These are phyloP conservation scores for Caprella mutica DNA, from an alignment of 2,888 invertebrate genomes.

Conservation along the genomic window DNA sequence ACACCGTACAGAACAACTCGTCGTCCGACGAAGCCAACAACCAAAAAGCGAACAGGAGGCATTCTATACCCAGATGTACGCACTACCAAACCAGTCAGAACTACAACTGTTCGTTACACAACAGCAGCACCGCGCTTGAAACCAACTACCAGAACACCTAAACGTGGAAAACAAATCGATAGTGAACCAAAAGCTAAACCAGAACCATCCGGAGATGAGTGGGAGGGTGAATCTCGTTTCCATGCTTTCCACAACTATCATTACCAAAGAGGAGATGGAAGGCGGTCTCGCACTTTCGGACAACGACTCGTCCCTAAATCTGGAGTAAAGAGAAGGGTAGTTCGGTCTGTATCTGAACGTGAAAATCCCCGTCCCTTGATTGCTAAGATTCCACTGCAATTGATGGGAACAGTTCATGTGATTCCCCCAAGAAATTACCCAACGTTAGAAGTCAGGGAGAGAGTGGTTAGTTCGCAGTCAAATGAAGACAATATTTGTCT, in stretches of 20 bases:
- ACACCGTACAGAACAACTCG: no score
- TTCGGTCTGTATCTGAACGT: background rate
- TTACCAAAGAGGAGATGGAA: conserved; percentile 34
- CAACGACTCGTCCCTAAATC: conserved; percentile 7
- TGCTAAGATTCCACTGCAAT: conserved; percentile 5
- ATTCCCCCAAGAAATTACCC: conserved; percentile 7
- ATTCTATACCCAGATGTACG: conserved; percentile 2
- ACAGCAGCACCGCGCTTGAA: background rate
- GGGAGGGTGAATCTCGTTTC: conserved; percentile 35
- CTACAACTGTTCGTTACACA: no score
- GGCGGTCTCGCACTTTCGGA: conserved; percentile 22
- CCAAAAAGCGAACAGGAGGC: background rate
- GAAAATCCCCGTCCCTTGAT: background rate
- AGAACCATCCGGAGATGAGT: conserved; percentile 27
- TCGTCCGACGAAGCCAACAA: no score
- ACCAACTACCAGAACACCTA: conserved; percentile 8
- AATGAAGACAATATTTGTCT: no score
- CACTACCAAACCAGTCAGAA: conserved; percentile 7
- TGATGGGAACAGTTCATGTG: conserved; percentile 3
- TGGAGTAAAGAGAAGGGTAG: background rate
- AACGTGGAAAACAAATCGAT: conserved; percentile 13
- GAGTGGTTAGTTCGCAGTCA: no score
- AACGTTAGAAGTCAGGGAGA: no score
- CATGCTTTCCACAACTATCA: conserved; percentile 37
- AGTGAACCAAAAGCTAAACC: conserved; percentile 21